These are phyloP conservation scores for Galerucella pusilla DNA, from an alignment of 2,888 invertebrate species.

Conservation along the genomic window DNA sequence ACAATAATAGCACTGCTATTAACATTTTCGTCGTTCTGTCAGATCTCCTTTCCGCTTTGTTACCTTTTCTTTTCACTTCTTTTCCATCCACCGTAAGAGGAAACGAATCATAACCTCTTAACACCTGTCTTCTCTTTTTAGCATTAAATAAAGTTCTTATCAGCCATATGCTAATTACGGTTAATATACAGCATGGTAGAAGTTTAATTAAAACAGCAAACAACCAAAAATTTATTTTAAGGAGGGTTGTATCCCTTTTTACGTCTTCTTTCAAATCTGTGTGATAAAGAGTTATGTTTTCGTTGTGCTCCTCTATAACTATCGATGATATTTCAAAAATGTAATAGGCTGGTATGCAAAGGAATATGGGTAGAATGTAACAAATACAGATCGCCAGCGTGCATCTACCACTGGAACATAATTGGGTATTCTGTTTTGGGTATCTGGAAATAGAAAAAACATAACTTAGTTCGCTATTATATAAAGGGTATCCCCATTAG, in stretches of 20 bases:
- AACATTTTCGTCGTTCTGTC: constrained; percentile 92
- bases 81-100: constrained; percentile 59
- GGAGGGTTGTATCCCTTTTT: constrained; percentile 60
- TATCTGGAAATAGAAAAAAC: constrained; percentile 69
- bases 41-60: constrained; percentile 78
- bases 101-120: constrained; percentile 73
- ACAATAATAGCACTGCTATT: constrained; percentile 85
- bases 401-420: constrained; percentile 83
- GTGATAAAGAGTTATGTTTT: constrained; percentile 72
- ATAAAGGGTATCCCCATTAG: no score
- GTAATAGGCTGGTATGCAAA: constrained; percentile 87
- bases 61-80: constrained; percentile 45
- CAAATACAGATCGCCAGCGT: constrained; percentile 80
- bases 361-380: constrained; percentile 79
- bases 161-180: constrained; percentile 77
- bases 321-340: constrained; percentile 73
- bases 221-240: constrained; percentile 80
- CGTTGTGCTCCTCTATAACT: constrained; percentile 68
- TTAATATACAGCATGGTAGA: constrained; percentile 81
- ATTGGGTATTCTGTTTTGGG: constrained; percentile 78
- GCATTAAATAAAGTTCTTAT: constrained; percentile 80
- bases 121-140: constrained; percentile 77
- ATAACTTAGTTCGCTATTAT: no score
- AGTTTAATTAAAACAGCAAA: constrained; percentile 85
- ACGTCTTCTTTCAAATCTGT: constrained; percentile 65